Percentiles rank a stretch among this genome's conserved stretches.
Evolutionary conservation across 1,140 invertebrate species (phyloP).

Genomic region (Anadara kagoshimensis): DNA sequence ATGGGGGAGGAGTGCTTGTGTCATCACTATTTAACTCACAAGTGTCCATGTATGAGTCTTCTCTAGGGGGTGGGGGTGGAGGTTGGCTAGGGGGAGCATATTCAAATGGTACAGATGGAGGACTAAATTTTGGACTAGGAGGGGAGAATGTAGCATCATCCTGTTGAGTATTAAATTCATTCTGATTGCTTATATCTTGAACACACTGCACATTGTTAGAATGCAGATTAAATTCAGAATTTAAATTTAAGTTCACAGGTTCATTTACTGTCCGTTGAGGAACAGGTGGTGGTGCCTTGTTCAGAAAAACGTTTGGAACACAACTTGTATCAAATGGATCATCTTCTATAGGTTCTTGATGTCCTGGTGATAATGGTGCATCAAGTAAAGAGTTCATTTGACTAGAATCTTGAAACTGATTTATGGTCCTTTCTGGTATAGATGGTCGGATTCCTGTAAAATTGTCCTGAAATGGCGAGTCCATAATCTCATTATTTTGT

Average conservation of each 20-base stretch:
- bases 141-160: neutral
- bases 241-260: neutral
- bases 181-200: no score
- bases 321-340: slow-evolving; percentile 54
- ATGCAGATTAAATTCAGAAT: neutral
- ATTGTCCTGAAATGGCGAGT: no score
- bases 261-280: neutral
- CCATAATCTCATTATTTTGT: neutral
- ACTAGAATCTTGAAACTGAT: slow-evolving; percentile 3
- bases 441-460: no score
- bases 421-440: neutral
- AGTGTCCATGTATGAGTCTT: slow-evolving; percentile 9
- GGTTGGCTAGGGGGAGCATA: slow-evolving; percentile 28
- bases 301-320: slow-evolving; percentile 19
- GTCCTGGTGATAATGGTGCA: slow-evolving; percentile 29
- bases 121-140: slow-evolving; percentile 16
- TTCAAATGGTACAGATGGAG: slow-evolving; percentile 13
- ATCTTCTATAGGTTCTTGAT: neutral
- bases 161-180: no score
- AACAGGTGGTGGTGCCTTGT: slow-evolving; percentile 1
- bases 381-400: slow-evolving; percentile 28
- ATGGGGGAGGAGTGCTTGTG: slow-evolving; percentile 32
- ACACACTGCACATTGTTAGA: neutral
- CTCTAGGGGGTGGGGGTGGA: slow-evolving; percentile 39
- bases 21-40: slow-evolving; percentile 14